A percentile compares a stretch with the other conserved stretches of the same genome.
Conservation (phyloP, 2,113 vertebrate genomes). For the Zeus faber region DNA sequence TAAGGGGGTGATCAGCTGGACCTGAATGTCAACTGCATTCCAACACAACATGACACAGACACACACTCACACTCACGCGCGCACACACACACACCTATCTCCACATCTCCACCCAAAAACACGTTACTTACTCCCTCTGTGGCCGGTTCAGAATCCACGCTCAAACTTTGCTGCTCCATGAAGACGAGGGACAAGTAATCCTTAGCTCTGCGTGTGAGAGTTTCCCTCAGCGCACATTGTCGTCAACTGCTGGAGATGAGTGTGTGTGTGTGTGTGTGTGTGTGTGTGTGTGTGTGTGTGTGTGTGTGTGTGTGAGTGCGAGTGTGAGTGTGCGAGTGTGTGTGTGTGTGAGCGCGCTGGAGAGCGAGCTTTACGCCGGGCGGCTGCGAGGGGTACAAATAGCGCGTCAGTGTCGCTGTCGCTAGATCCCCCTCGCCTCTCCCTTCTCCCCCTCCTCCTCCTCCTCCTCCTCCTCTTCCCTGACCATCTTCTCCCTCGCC, state of each 20-base stretch:
- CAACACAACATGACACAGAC: too few species aligned
- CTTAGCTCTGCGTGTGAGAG: conserved; percentile 51
- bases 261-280: conserved; percentile 17
- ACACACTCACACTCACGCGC: neutral
- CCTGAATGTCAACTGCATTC: too few species aligned
- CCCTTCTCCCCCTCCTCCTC: conserved; percentile 29
- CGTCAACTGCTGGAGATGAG: conserved; percentile 48
- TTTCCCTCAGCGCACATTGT: conserved; percentile 50
- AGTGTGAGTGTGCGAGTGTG: conserved; percentile 10
- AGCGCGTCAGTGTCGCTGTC: conserved; percentile 52
- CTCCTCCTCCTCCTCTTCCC: conserved; percentile 27
- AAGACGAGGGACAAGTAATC: conserved; percentile 64
- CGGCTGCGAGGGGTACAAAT: conserved; percentile 45
- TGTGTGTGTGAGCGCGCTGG: conserved; percentile 4
- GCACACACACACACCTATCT: conserved; percentile 11
- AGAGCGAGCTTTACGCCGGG: conserved; percentile 48
- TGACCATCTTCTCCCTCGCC: conserved; percentile 13
- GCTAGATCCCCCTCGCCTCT: conserved; percentile 42
- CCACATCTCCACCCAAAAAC: conserved; percentile 12
- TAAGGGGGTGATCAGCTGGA: conserved; percentile 2
- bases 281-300: conserved; percentile 14
- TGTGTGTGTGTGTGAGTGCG: conserved; percentile 15
- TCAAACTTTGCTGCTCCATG: conserved; percentile 88
- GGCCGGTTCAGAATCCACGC: conserved; percentile 67
- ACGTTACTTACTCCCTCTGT: conserved; percentile 59